phyloP scores from a whole-genome alignment of 2,113 vertebrate species.

The Gadus macrocephalus region DNA sequence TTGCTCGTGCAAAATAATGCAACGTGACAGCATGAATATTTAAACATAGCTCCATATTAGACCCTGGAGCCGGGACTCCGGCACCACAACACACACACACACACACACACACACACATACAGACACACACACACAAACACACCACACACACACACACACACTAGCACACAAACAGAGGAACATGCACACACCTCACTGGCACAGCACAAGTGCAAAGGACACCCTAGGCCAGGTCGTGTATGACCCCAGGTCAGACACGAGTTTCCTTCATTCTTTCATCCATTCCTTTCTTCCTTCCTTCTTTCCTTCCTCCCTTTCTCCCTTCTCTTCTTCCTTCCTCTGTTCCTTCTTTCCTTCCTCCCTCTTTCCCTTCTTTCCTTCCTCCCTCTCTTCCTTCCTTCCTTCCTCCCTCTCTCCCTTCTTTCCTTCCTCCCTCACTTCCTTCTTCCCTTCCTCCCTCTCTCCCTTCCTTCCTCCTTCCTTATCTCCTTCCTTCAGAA shows the following conservation, averaged over 20 bases:
- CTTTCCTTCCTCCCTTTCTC: background rate
- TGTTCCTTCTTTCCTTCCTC: too few relatives aligned
- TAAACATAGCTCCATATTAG: slow-evolving; percentile 59
- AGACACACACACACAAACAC: background rate
- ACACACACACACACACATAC: background rate
- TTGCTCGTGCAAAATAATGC: slow-evolving; percentile 58
- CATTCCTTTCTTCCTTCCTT: background rate
- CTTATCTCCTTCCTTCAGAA: too few relatives aligned
- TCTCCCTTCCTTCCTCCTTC: too few relatives aligned
- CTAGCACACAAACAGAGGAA: background rate
- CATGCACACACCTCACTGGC: background rate
- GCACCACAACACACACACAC: slow-evolving; percentile 19
- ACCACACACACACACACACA: background rate
- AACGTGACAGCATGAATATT: slow-evolving; percentile 66
- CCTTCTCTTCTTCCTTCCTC: background rate
- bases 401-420: too few relatives aligned
- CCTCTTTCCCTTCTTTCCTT: too few relatives aligned
- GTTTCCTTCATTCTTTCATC: background rate
- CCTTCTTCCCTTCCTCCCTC: too few relatives aligned
- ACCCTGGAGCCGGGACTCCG: slow-evolving; percentile 34
- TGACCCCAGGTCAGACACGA: too few relatives aligned
- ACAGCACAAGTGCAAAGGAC: background rate
- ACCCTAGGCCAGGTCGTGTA: too few relatives aligned
- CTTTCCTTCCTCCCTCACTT: too few relatives aligned
- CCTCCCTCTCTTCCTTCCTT: too few relatives aligned